Conservation (phyloP, 2,797 vertebrate genomes). For the Oreonectes daqikongensis region DNA sequence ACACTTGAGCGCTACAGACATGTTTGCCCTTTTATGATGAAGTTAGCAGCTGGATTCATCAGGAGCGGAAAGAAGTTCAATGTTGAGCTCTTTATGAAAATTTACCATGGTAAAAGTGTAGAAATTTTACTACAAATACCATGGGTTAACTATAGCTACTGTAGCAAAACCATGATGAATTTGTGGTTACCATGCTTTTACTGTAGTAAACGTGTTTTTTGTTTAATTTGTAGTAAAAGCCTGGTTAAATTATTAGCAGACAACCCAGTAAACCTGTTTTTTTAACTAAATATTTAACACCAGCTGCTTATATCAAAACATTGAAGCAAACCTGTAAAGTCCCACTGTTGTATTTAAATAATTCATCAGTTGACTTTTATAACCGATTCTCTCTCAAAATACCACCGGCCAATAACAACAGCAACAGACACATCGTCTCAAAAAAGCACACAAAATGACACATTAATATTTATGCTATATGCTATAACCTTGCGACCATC, state of each 20-base stretch:
- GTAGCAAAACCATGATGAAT: too few relatives aligned
- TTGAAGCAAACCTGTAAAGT: background rate
- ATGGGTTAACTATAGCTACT: too few relatives aligned
- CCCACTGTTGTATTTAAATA: background rate
- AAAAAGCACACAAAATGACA: constrained; percentile 23
- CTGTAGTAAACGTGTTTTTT: too few relatives aligned
- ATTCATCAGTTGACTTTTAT: background rate
- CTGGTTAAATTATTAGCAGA: too few relatives aligned
- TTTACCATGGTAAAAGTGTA: too few relatives aligned
- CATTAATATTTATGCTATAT: constrained; percentile 52
- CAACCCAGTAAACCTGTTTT: background rate
- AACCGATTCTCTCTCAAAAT: background rate
- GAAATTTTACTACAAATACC: too few relatives aligned
- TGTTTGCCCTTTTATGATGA: constrained; percentile 5
- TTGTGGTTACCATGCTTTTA: too few relatives aligned
- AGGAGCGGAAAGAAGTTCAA: background rate
- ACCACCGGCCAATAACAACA: constrained; percentile 22
- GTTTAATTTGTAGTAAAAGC: too few relatives aligned
- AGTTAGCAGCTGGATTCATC: background rate
- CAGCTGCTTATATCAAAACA: too few relatives aligned
- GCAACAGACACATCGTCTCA: constrained; percentile 2
- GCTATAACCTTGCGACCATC: constrained; percentile 3
- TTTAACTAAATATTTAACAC: too few relatives aligned
- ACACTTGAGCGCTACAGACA: background rate
- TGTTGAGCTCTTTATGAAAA: too few relatives aligned